These are phyloP conservation scores for Proctacanthus coquilletti DNA, from an alignment of 1,140 invertebrate genomes.

Conservation along the genomic window DNA sequence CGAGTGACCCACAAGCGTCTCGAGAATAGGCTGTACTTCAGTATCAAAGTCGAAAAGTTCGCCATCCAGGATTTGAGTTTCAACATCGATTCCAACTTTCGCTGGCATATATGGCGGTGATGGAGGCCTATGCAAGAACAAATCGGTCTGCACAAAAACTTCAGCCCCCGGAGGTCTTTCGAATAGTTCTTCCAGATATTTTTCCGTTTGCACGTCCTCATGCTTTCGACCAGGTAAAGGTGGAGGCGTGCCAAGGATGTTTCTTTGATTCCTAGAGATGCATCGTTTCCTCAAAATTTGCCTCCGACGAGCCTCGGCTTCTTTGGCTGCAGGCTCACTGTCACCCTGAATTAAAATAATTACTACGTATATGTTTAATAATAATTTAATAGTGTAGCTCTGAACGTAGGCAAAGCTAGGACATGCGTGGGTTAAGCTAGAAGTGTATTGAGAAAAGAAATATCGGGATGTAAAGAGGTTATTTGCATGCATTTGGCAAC, in stretches of 20 bases:
- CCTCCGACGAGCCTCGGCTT: constrained; percentile 35
- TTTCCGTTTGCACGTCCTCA: constrained; percentile 73
- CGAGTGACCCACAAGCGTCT: constrained; percentile 74
- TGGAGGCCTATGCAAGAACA: constrained; percentile 62
- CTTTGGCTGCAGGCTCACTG: constrained; percentile 25
- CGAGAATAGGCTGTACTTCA: constrained; percentile 74
- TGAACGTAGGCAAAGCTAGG: background rate
- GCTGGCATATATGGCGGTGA: constrained; percentile 57
- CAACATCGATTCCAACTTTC: constrained; percentile 60
- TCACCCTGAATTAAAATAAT: constrained; percentile 13
- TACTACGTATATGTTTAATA: constrained; percentile 16
- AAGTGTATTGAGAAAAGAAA: background rate
- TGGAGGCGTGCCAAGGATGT: constrained; percentile 46
- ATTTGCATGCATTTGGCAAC: constrained; percentile 3
- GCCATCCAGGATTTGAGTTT: constrained; percentile 73
- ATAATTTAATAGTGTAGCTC: constrained; percentile 1
- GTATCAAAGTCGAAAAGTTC: constrained; percentile 84
- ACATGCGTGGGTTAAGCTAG: constrained; percentile 4
- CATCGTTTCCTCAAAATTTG: constrained; percentile 35
- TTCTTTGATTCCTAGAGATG: constrained; percentile 29
- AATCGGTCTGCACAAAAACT: constrained; percentile 69
- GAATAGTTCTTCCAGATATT: constrained; percentile 67
- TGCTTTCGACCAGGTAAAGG: constrained; percentile 62
- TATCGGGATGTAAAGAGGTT: constrained; percentile 1
- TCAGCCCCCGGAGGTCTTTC: constrained; percentile 55